phyloP scores from a whole-genome alignment of 2,113 vertebrate species.

The Mastomys natalensis region DNA sequence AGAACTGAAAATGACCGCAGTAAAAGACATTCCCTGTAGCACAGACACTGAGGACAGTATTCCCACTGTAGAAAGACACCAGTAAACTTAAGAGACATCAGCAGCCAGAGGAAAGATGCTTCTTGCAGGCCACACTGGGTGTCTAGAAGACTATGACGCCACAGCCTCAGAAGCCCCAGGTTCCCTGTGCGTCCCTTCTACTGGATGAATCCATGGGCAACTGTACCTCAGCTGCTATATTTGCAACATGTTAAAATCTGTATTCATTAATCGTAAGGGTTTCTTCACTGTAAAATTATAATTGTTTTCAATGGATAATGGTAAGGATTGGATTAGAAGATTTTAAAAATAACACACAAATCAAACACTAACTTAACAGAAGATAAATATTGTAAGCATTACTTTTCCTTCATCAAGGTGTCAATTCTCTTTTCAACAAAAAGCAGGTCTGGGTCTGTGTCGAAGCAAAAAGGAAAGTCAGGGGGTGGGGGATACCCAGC shows the following conservation, averaged over 20 bases:
- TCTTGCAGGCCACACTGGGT: no score
- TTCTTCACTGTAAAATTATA: conserved; percentile 28
- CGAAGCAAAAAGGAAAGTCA: conserved; percentile 28
- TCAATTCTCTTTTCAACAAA: conserved; percentile 34
- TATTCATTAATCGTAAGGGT: not conserved
- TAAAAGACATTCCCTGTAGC: not conserved
- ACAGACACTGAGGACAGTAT: not conserved
- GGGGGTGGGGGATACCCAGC: not conserved
- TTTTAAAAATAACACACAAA: not conserved
- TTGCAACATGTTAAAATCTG: conserved; percentile 2
- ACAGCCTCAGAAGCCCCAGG: not conserved
- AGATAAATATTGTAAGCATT: conserved; percentile 39
- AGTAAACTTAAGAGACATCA: conserved; percentile 44
- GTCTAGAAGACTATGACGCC: not conserved
- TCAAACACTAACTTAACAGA: conserved; percentile 44
- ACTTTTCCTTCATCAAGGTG: conserved; percentile 1
- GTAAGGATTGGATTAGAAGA: conserved; percentile 23
- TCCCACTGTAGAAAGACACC: not conserved
- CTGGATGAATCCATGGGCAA: not conserved
- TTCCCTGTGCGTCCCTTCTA: not conserved
- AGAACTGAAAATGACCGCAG: not conserved
- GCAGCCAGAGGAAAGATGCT: not conserved
- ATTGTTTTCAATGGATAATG: conserved; percentile 14
- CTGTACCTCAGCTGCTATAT: not conserved
- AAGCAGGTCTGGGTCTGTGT: not conserved